Conservation (phyloP, 2,797 vertebrate species). For the Steatocranus sp. region DNA sequence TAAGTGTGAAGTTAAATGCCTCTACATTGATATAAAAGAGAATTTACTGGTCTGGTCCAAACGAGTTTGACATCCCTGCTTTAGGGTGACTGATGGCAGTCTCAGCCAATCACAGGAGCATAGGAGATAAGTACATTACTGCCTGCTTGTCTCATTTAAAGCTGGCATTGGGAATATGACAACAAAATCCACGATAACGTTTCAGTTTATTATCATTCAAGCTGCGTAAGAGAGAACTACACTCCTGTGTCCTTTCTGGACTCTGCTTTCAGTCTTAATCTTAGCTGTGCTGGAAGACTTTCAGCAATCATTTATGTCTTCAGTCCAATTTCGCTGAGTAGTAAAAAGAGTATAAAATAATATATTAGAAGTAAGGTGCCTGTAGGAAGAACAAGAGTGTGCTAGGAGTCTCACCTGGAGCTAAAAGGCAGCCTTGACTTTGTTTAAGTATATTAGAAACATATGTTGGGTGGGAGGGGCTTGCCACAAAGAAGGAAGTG, state of each 20-base stretch:
- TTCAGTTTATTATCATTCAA: neutral
- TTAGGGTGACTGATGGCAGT: neutral
- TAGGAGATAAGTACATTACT: neutral
- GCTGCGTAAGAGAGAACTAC: neutral
- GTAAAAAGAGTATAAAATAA: neutral
- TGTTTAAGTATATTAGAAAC: neutral
- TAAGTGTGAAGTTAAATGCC: neutral
- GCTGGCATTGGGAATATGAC: neutral
- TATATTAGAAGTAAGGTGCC: neutral
- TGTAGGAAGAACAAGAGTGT: neutral
- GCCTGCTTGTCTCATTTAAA: neutral
- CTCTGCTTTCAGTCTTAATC: neutral
- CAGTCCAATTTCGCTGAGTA: neutral
- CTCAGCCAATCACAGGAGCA: neutral
- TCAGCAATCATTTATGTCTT: neutral
- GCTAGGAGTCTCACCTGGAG: neutral
- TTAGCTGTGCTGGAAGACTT: neutral
- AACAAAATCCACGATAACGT: neutral
- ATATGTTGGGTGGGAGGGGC: neutral
- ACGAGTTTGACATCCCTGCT: neutral
- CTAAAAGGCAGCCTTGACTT: neutral
- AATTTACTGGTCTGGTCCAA: neutral
- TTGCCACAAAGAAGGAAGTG: neutral
- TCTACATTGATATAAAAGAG: neutral
- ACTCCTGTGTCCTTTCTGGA: neutral